Evolutionary conservation across 2,797 vertebrate species (phyloP), one percentile per base, ranked within the genome.

Genomic region (Lagocephalus sceleratus): DNA sequence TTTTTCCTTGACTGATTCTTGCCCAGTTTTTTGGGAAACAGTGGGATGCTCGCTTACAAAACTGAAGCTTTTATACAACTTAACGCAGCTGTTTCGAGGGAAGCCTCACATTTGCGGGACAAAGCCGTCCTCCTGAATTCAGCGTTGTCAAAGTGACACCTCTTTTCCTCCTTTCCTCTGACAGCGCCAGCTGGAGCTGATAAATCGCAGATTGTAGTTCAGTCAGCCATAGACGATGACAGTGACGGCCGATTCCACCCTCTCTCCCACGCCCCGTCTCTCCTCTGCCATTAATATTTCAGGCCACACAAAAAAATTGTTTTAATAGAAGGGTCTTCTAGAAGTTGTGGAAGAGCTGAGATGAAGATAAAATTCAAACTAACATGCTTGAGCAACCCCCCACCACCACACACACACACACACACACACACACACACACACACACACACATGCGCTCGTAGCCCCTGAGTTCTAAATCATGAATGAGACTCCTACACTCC

Each of bases 401-500:
- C 32, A 10, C 32, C 32, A 12, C n/a, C n/a, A n/a, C n/a, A n/a
- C n/a, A n/a, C n/a, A n/a, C n/a, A n/a, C 32, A 29, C 11, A 7
- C 19, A 9, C 20, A 20, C 47, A 29, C 64, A 20, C 57, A 52
- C 52, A 45, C 61, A 20, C 59, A 20, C 54, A n/a, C 47, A 20
- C 32, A 35, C 53, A 25, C 42, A 10, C 20, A 53, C 57, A 16
- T 29, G 6, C 42, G 11, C 38, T 21, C 19, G 23, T 8, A 44
- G 51, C 12, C 62, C 63, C 20, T 21, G 5, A 75, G 75, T 68
- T 81, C 76, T 91, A 78, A 91, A 90, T 88, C 86, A 90, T 89
- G 87, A 87, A 91, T 90, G 84, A 90, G 69, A 81, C 77, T 85
- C 79, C 78, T 71, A 80, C 78, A 76, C 79, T 76, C 68, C 53